Base-by-base conservation (phyloP, 2,797 vertebrate genomes). In the Sebastolobus altivelis region DNA sequence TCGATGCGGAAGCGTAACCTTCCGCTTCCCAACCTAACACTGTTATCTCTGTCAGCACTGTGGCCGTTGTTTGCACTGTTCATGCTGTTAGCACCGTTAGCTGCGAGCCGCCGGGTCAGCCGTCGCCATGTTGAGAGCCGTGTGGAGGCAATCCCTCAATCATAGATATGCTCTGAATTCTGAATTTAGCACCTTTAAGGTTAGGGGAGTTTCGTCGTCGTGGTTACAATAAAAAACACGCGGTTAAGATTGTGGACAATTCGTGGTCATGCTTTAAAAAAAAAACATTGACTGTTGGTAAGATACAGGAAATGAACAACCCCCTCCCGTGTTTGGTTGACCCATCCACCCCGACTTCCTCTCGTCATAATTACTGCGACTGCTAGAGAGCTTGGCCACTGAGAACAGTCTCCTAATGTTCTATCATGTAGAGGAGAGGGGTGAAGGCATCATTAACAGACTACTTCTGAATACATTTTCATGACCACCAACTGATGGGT, bases 191-290 rank as follows among this genome's bases (percentile, higher is more conserved):
- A 2, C 43, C 43, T 46, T 46, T 46, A 46, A 46, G 18, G 46
- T 20, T 0, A 46, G 43, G 49, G 7, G 2, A 52, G 7, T 7
- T 1, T 20, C 18, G 20, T n/a, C 49, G 20, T 20, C 20, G 1
- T n/a, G 49, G 7, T 52, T 52, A n/a, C 20, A 52, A 52, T 52
- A 22, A 54, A 11, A 54, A 54, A 54, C 49, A 54, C 4, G 14
- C 0, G n/a, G 49, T 54, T 22, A 54, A 0, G 20, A 54, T n/a
- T 54, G 0, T 22, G 49, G 20, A 22, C n/a, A 33, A 37, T 8
- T 43, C 13, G 14, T 40, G 13, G 61, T 16, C 37, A 40, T 18
- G 22, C 8, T 43, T 16, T 43, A 43, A 43, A 4, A 4, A n/a
- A 37, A 37, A 62, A 8, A 16, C 2, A 22, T 8, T 4, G 5